These are phyloP conservation scores for Polyodon spathula DNA, from an alignment of 2,113 vertebrate species.

Conservation along the genomic window DNA sequence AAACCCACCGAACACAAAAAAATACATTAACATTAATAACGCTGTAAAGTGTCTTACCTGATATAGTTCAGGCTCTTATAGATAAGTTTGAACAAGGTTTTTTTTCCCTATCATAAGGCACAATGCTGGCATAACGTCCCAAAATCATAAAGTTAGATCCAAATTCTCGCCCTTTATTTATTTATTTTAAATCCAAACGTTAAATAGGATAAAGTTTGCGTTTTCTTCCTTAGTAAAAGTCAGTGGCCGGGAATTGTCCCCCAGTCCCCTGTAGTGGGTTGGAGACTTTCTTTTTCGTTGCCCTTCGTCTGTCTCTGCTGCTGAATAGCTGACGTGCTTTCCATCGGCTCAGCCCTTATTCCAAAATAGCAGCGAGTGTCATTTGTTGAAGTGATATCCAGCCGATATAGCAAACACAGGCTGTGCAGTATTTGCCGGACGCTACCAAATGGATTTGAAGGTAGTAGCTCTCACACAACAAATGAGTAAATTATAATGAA, in stretches of 20 bases:
- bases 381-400: constrained; percentile 53
- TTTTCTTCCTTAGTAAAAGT: constrained; percentile 30
- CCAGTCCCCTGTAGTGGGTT: constrained; percentile 38
- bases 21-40: neutral
- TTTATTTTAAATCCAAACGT: neutral
- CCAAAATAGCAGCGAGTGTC: constrained; percentile 81
- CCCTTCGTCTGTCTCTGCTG: constrained; percentile 38
- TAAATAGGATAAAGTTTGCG: neutral
- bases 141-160: constrained; percentile 22
- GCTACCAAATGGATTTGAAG: no score
- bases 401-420: constrained; percentile 12
- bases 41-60: constrained; percentile 32
- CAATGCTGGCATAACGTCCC: constrained; percentile 9
- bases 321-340: constrained; percentile 55
- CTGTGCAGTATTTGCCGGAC: neutral
- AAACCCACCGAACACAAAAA: neutral
- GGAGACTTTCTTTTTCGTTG: constrained; percentile 41
- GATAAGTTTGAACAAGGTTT: constrained; percentile 20
- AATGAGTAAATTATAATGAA: no score
- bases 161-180: no score
- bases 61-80: constrained; percentile 30
- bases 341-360: constrained; percentile 56
- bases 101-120: constrained; percentile 20
- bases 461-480: no score
- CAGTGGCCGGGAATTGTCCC: constrained; percentile 48